Evolutionary conservation across 2,113 vertebrate genomes (phyloP).

Genomic region (Lophura nycthemera): DNA sequence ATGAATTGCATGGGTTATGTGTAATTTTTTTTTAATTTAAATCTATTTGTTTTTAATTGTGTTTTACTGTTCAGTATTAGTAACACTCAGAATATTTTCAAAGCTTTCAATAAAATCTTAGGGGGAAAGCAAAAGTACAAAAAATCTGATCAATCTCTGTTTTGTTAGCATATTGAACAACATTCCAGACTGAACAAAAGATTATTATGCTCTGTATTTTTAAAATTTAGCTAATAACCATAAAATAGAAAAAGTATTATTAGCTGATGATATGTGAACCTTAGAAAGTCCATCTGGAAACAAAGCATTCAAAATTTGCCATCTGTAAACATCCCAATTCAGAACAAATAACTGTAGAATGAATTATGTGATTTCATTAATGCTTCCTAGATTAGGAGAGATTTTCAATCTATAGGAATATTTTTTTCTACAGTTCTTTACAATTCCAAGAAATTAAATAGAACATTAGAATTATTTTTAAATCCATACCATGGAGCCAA

Average conservation of each 20-base stretch:
- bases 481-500: background rate
- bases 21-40: background rate
- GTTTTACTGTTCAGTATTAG: background rate
- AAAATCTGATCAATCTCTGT: background rate
- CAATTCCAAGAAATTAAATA: background rate
- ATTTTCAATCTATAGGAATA: background rate
- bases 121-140: background rate
- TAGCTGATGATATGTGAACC: background rate
- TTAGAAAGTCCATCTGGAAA: background rate
- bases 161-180: background rate
- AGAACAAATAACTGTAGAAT: background rate
- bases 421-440: background rate
- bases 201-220: background rate
- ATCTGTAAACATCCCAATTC: background rate
- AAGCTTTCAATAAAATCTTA: background rate
- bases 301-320: background rate
- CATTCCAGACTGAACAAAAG: background rate
- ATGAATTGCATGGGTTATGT: background rate
- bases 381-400: background rate
- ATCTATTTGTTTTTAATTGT: background rate
- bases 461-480: background rate
- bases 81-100: background rate
- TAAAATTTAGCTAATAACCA: background rate
- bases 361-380: background rate
- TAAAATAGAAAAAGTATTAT: background rate